phyloP scores from a whole-genome alignment of 1,140 invertebrate species.

The Mercenaria mercenaria region DNA sequence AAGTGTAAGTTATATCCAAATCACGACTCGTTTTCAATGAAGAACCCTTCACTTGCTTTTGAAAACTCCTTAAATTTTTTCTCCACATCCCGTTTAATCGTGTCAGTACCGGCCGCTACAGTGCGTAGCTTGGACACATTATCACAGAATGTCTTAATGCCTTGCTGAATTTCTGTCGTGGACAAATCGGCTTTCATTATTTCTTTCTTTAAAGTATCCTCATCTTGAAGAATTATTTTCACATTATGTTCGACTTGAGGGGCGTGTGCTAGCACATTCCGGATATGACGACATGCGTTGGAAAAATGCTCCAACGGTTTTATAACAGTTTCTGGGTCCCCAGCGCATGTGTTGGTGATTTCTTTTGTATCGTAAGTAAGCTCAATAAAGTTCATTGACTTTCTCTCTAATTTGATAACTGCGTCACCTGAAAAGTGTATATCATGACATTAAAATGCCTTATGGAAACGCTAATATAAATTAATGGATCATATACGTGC shows the following conservation, averaged over 20 bases:
- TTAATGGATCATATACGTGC: neutral
- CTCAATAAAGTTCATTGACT: conserved; percentile 45
- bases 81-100: conserved; percentile 49
- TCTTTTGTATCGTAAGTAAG: conserved; percentile 41
- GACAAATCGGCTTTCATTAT: conserved; percentile 53
- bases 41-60: conserved; percentile 56
- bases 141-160: conserved; percentile 14
- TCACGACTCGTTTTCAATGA: conserved; percentile 8
- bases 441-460: neutral
- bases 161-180: conserved; percentile 4
- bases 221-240: conserved; percentile 44
- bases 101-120: conserved; percentile 38
- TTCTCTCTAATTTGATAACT: conserved; percentile 50
- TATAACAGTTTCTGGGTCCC: conserved; percentile 15
- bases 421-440: conserved; percentile 38
- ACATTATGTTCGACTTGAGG: conserved; percentile 47
- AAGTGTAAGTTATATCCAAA: too few relatives aligned
- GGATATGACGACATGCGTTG: conserved; percentile 41
- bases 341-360: conserved; percentile 3
- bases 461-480: neutral
- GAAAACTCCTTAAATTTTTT: conserved; percentile 58
- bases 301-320: conserved; percentile 34
- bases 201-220: conserved; percentile 49
- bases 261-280: conserved; percentile 48
- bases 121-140: conserved; percentile 54